Conservation (phyloP, 2,888 invertebrate species). For the Drosophila leonis region DNA sequence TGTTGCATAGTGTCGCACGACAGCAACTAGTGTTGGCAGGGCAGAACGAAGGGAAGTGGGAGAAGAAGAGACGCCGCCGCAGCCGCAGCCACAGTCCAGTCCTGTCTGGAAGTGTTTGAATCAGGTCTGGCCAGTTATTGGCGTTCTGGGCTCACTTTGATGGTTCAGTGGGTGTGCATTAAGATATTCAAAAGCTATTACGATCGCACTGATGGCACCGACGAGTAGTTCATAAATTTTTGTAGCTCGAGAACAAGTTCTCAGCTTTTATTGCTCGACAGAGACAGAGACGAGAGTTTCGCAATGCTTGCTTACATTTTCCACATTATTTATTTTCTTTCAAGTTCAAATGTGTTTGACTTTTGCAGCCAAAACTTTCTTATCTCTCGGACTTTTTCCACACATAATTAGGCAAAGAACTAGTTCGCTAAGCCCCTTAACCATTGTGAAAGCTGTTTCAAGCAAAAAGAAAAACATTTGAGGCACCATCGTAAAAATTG, state of each 20-base stretch:
- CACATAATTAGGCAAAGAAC: slow-evolving; percentile 10
- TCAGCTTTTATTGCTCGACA: background rate
- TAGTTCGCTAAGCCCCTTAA: slow-evolving; percentile 5
- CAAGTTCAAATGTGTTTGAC: slow-evolving; percentile 7
- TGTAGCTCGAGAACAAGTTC: slow-evolving; percentile 36
- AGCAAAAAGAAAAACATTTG: slow-evolving; percentile 32
- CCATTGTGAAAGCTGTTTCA: slow-evolving; percentile 4
- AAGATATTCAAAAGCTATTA: slow-evolving; percentile 55
- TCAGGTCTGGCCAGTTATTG: slow-evolving; percentile 45
- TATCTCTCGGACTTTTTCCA: background rate
- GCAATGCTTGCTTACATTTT: background rate
- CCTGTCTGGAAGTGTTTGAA: slow-evolving; percentile 27
- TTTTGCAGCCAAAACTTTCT: background rate
- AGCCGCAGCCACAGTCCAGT: slow-evolving; percentile 3
- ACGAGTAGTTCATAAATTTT: slow-evolving; percentile 27
- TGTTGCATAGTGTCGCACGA: slow-evolving; percentile 54
- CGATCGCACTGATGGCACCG: slow-evolving; percentile 43
- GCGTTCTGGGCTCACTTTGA: slow-evolving; percentile 17
- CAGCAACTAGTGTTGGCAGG: slow-evolving; percentile 19
- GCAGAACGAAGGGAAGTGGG: background rate
- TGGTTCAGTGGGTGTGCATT: slow-evolving; percentile 59
- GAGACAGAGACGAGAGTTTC: background rate
- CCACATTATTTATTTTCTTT: background rate
- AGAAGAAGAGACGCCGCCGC: background rate
- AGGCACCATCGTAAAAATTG: slow-evolving; percentile 43